These are phyloP conservation scores for Hapalemur alaotrensis DNA, from an alignment of 2,797 vertebrate species.

Conservation along the genomic window DNA sequence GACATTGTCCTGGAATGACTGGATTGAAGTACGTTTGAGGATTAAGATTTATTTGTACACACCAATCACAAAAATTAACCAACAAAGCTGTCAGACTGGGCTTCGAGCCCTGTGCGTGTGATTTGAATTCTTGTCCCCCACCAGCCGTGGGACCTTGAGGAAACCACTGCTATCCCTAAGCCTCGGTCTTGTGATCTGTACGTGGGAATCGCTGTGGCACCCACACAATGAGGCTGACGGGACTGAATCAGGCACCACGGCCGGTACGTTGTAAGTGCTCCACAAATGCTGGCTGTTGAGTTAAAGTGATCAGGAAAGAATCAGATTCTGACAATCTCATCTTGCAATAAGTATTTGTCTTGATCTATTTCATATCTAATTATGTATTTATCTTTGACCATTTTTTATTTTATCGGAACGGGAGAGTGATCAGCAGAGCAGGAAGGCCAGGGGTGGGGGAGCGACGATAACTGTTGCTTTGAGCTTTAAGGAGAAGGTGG, in stretches of 20 bases:
- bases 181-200: not conserved
- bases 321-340: not conserved
- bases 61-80: not conserved
- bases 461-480: not conserved
- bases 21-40: not conserved
- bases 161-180: not conserved
- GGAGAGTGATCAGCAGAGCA: not conserved
- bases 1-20: fast-evolving
- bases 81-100: no score
- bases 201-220: fast-evolving
- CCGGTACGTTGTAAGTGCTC: fast-evolving
- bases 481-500: not conserved
- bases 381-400: not conserved
- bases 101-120: not conserved
- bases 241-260: fast-evolving
- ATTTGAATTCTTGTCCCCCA: not conserved
- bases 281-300: fast-evolving
- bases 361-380: not conserved
- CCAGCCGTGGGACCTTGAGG: not conserved
- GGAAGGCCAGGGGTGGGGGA: not conserved
- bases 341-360: not conserved
- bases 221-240: not conserved
- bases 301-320: fast-evolving
- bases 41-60: not conserved
- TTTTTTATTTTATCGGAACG: not conserved